These are phyloP conservation scores for Neopelma chrysocephalum DNA, from an alignment of 2,797 vertebrate species.

Conservation along the genomic window DNA sequence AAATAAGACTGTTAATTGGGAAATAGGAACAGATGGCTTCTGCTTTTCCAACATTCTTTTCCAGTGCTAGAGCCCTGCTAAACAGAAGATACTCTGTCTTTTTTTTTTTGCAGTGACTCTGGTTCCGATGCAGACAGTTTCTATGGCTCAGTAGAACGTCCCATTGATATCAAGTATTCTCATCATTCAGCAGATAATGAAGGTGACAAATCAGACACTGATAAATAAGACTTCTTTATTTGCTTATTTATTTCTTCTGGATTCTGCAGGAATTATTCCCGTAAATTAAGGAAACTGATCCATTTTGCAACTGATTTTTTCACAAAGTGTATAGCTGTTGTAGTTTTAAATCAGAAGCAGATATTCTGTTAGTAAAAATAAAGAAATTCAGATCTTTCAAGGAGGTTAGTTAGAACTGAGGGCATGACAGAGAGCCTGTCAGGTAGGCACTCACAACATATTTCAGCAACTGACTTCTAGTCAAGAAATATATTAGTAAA, in stretches of 20 bases:
- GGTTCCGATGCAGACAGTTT: constrained; percentile 90
- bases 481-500: background rate
- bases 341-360: background rate
- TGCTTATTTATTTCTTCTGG: background rate
- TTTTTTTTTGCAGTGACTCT: constrained; percentile 79
- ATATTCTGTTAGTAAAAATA: background rate
- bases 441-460: background rate
- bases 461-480: background rate
- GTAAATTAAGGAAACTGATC: background rate
- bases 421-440: background rate
- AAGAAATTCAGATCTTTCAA: background rate
- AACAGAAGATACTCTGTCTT: background rate
- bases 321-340: background rate
- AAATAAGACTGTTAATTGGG: background rate
- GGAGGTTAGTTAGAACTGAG: background rate
- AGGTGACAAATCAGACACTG: constrained; percentile 64
- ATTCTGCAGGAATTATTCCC: background rate
- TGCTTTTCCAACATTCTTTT: background rate
- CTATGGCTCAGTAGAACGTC: constrained; percentile 89
- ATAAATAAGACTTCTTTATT: background rate
- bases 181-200: constrained; percentile 80
- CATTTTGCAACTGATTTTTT: background rate
- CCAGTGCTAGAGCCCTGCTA: background rate
- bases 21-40: background rate
- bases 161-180: constrained; percentile 84